Percentiles rank a stretch among this genome's conserved stretches.
Conservation (phyloP, 2,888 invertebrate genomes). For the Chloroclysta siterata region DNA sequence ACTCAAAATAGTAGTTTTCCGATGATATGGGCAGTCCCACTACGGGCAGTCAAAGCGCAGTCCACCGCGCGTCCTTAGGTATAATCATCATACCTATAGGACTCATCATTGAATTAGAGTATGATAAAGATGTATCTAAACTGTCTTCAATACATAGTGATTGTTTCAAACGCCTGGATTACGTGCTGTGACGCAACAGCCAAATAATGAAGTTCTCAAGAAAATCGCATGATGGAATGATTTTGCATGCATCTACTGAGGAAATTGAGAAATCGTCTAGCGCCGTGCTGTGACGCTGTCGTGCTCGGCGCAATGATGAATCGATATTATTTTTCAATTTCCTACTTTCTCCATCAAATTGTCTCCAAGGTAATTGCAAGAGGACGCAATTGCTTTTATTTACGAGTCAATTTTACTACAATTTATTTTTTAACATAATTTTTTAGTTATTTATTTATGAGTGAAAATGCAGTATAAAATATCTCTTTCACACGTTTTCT, state of each 20-base stretch:
- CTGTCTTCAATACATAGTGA: no score
- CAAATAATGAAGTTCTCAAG: not conserved
- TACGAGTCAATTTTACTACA: constrained; percentile 32
- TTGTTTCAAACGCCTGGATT: not conserved
- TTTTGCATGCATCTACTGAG: constrained; percentile 33
- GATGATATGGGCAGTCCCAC: no score
- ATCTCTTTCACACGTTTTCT: constrained; percentile 60
- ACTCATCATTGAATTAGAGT: no score
- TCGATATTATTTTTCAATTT: constrained; percentile 34
- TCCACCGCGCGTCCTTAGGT: no score
- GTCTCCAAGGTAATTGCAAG: constrained; percentile 58
- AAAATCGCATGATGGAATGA: constrained; percentile 15
- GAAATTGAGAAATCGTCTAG: constrained; percentile 21
- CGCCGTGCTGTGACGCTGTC: constrained; percentile 8
- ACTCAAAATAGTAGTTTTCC: no score
- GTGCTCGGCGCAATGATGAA: constrained; percentile 27
- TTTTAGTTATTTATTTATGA: constrained; percentile 40
- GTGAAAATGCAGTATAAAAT: constrained; percentile 67
- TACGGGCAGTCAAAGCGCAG: no score
- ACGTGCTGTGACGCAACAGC: not conserved
- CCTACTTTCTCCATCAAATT: constrained; percentile 52
- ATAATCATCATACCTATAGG: no score
- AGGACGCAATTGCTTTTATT: constrained; percentile 63
- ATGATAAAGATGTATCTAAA: no score
- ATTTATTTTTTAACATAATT: not conserved